phyloP scores from a whole-genome alignment of 2,888 invertebrate genomes.

The Ichneumon xanthorius region DNA sequence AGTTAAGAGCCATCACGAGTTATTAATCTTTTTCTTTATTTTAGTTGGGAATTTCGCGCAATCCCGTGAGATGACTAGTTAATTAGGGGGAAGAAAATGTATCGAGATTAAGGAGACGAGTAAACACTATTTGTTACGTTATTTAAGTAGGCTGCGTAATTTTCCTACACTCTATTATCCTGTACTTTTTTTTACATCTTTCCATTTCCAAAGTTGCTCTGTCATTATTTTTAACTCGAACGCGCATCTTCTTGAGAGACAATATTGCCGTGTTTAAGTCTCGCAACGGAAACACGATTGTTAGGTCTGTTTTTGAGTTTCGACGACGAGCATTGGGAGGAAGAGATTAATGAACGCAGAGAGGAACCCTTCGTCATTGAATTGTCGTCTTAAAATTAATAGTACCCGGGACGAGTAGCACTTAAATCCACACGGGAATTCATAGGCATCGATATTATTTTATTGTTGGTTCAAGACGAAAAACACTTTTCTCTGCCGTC shows the following conservation, averaged over 20 bases:
- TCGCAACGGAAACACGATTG: slow-evolving; percentile 23
- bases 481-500: neutral
- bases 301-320: neutral
- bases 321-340: neutral
- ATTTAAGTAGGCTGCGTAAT: slow-evolving; percentile 36
- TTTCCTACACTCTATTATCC: slow-evolving; percentile 17
- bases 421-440: slow-evolving; percentile 20
- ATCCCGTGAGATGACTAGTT: neutral
- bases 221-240: neutral
- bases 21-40: neutral
- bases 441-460: slow-evolving; percentile 30
- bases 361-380: slow-evolving; percentile 1
- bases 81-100: slow-evolving; percentile 35
- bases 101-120: slow-evolving; percentile 44
- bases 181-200: slow-evolving; percentile 9
- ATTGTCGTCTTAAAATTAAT: slow-evolving; percentile 35
- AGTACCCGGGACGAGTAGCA: slow-evolving; percentile 31
- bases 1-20: slow-evolving; percentile 18
- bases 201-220: slow-evolving; percentile 12
- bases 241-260: slow-evolving; percentile 15
- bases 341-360: neutral
- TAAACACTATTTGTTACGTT: slow-evolving; percentile 33
- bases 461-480: slow-evolving; percentile 10
- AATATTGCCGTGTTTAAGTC: neutral
- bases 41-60: slow-evolving; percentile 9